phyloP scores from a whole-genome alignment of 2,888 invertebrate species.

The Diloba caeruleocephala region DNA sequence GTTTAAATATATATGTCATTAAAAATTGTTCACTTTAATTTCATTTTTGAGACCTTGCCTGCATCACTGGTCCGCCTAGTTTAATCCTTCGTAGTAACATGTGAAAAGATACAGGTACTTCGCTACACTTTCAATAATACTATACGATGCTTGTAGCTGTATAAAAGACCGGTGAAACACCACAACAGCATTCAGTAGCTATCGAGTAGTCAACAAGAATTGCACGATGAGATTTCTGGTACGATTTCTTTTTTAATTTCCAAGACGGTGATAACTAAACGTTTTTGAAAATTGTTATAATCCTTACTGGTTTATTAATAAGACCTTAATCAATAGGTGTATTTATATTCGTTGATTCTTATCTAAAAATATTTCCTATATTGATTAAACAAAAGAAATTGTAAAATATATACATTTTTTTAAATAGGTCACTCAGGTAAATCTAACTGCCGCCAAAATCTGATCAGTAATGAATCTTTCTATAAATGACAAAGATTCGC shows the following conservation, averaged over 20 bases:
- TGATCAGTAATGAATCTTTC: neutral
- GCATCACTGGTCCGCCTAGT: conserved; percentile 49
- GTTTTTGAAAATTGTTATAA: conserved; percentile 12
- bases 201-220: conserved; percentile 86
- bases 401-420: too few species aligned
- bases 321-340: neutral
- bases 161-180: conserved; percentile 76
- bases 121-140: conserved; percentile 75
- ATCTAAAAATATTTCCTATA: too few species aligned
- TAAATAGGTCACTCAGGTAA: too few species aligned
- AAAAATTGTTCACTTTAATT: too few species aligned
- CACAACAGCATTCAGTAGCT: conserved; percentile 84
- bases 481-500: conserved; percentile 16
- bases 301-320: neutral
- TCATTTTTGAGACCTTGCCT: conserved; percentile 50
- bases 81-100: conserved; percentile 51
- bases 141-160: conserved; percentile 62
- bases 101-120: conserved; percentile 55
- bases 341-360: neutral
- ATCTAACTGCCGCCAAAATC: too few species aligned
- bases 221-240: conserved; percentile 89
- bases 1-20: too few species aligned
- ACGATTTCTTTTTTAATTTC: conserved; percentile 56
- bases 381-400: neutral
- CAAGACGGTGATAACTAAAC: conserved; percentile 37